Evolutionary conservation across 1,140 invertebrate genomes (phyloP), one percentile per base, ranked within the genome.

Genomic region (Aphis gossypii): DNA sequence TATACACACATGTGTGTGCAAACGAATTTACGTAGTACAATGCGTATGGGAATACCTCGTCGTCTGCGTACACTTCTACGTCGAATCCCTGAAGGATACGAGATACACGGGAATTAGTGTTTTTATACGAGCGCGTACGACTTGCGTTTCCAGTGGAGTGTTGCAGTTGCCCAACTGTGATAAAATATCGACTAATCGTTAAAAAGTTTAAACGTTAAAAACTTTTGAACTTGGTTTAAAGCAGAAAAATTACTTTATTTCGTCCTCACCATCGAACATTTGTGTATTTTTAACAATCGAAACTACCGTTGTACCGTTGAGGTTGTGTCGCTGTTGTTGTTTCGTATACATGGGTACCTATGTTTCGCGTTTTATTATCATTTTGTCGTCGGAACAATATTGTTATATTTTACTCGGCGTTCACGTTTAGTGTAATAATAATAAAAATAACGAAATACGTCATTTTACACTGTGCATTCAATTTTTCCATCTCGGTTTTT

Each of bases 201-300:
- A 46, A 76, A 91, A 91, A 91, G 56, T 91, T 91, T 90, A 44
- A 60, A 60, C 54, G 89, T 90, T 56, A 90, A 90, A 76, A 90
- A 54, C 56, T 90, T 90, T 60, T 91, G 68, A 91, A 44, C 90
- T 38, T 21, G 23, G 90, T 44, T 76, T 76, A 35, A n/a, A 91
- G 9, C 87, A 20, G 48, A 89, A 51, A 54, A 89, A 54, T 38
- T 23, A 54, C 48, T 46, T 54, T 51, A 54, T 89, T 89, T 89
- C 38, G 23, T 84, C 23, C 83, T 25, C 83, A 20, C 21, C 60
- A n/a, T 35, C 60, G 60, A 11, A 14, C 25, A n/a, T 87, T 87
- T 87, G 48, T 35, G 46, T 48, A 87, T 51, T 48, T 87, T 87
- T 87, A 87, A 87, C 86, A 87, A 87, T 87, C 86, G 46, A 46